A percentile compares a stretch with the other conserved stretches of the same genome.
Evolutionary conservation across 1,140 invertebrate species (phyloP).

Genomic region (Hylaeus volcanicus): DNA sequence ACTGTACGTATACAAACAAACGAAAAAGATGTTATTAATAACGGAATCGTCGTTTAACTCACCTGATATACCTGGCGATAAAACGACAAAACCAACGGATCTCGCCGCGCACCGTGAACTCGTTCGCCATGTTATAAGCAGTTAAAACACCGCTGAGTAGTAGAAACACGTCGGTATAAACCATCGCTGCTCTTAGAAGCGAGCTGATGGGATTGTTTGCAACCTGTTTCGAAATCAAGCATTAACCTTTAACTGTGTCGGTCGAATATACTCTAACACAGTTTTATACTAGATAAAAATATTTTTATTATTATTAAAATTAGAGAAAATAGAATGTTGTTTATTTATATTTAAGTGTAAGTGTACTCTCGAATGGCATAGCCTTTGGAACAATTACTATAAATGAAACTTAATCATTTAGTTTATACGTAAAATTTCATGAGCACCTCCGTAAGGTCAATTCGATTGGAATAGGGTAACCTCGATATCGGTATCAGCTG

Average conservation of each 20-base stretch:
- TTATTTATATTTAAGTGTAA: no score
- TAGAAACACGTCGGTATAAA: conserved; percentile 85
- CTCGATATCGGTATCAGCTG: conserved; percentile 83
- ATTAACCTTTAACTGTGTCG: no score
- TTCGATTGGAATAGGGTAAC: conserved; percentile 84
- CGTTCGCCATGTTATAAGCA: conserved; percentile 82
- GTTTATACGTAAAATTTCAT: neutral
- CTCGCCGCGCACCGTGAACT: conserved; percentile 79
- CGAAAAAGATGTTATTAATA: no score
- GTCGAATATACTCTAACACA: no score
- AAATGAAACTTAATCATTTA: no score
- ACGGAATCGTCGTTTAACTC: conserved; percentile 29
- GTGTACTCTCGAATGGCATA: neutral
- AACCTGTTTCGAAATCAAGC: conserved; percentile 71
- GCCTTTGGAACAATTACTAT: conserved; percentile 2
- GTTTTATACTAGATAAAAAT: no score
- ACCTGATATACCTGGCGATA: conserved; percentile 83
- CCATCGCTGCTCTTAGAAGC: conserved; percentile 82
- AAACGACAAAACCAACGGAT: conserved; percentile 83
- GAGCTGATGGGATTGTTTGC: conserved; percentile 82
- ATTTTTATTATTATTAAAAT: no score
- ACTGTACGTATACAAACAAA: no score
- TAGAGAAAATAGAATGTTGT: no score
- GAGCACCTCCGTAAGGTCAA: conserved; percentile 81
- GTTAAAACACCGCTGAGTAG: conserved; percentile 84